Conservation (phyloP, 2,888 invertebrate species). For the Mythimna vitellina region DNA sequence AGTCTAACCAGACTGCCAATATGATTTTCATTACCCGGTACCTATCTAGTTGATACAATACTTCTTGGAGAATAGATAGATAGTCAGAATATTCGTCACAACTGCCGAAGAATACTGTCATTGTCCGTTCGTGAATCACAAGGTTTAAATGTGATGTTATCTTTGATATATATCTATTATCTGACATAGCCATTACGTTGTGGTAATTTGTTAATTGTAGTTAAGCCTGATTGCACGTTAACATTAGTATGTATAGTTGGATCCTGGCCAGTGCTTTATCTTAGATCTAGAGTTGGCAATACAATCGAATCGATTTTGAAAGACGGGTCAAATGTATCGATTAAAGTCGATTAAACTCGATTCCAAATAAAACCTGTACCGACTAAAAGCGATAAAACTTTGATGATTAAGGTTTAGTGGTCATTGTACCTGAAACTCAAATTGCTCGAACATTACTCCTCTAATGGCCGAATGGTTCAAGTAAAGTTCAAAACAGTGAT, state of each 20-base stretch:
- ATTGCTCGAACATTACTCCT: constrained; percentile 29
- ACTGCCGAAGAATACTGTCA: not conserved
- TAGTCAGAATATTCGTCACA: not conserved
- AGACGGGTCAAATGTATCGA: constrained; percentile 10
- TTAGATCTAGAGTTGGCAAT: constrained; percentile 17
- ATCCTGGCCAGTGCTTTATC: constrained; percentile 42
- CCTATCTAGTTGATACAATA: too few species aligned
- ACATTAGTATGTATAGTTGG: constrained; percentile 48
- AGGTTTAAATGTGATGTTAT: constrained; percentile 31
- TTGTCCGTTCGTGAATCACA: not conserved
- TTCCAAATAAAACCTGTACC: constrained; percentile 15
- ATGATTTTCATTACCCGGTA: too few species aligned
- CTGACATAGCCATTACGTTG: constrained; percentile 38
- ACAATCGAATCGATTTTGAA: constrained; percentile 19
- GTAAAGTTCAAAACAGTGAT: constrained; percentile 35
- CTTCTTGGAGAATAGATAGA: too few species aligned
- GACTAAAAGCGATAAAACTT: constrained; percentile 36
- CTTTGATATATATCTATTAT: constrained; percentile 28
- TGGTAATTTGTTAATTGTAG: constrained; percentile 49
- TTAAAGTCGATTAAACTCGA: constrained; percentile 12
- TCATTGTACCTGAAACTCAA: constrained; percentile 30
- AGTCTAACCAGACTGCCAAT: too few species aligned
- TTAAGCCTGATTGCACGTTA: constrained; percentile 37
- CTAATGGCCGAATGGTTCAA: constrained; percentile 21
- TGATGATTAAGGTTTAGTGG: constrained; percentile 9